phyloP scores from a whole-genome alignment of 2,797 vertebrate genomes.

The Poecilia gillii region DNA sequence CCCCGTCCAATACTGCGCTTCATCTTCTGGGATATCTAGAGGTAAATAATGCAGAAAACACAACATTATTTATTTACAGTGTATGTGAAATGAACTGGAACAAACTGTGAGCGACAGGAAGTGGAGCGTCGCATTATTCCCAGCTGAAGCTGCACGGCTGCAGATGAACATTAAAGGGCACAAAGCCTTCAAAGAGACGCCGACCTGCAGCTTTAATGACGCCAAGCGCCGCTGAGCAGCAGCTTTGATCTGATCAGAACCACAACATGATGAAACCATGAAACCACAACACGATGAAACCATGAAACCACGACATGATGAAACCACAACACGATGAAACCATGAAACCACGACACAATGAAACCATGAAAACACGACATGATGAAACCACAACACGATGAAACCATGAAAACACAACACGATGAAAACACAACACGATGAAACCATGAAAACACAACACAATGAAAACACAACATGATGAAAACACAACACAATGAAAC shows the following conservation, averaged over 20 bases:
- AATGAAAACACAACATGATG: too few relatives aligned
- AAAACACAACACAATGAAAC: too few relatives aligned
- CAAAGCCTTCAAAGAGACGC: constrained; percentile 77
- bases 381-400: too few relatives aligned
- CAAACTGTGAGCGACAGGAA: background rate
- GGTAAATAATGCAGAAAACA: constrained; percentile 27
- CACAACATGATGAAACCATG: too few relatives aligned
- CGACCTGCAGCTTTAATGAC: constrained; percentile 61
- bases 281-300: too few relatives aligned
- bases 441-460: too few relatives aligned
- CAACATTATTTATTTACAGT: constrained; percentile 40
- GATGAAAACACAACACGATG: too few relatives aligned
- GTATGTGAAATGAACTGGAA: background rate
- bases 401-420: too few relatives aligned
- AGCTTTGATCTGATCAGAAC: constrained; percentile 57
- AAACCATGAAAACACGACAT: too few relatives aligned
- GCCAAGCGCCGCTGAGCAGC: constrained; percentile 49
- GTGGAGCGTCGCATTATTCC: background rate
- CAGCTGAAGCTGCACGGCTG: constrained; percentile 28
- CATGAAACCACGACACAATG: too few relatives aligned
- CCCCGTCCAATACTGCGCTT: constrained; percentile 94
- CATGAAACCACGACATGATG: too few relatives aligned
- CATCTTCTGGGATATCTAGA: constrained; percentile 97
- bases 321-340: too few relatives aligned
- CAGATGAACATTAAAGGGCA: constrained; percentile 65